Percentiles rank a stretch among this genome's conserved stretches.
phyloP scores from a whole-genome alignment of 2,888 invertebrate genomes.

The Philereme vetulata region DNA sequence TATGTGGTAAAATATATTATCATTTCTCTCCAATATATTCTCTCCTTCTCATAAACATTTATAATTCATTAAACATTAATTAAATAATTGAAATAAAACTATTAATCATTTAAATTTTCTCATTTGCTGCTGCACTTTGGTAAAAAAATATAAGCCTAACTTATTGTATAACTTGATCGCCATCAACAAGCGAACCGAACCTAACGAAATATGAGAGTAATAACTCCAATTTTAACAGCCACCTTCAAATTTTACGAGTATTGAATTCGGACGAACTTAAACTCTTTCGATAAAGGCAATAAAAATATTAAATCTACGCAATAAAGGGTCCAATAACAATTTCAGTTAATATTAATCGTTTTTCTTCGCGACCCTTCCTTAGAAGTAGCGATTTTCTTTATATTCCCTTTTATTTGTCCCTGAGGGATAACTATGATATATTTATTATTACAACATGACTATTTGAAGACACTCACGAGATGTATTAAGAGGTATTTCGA shows the following conservation, averaged over 20 bases:
- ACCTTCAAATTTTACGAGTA: conserved; percentile 55
- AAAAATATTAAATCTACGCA: conserved; percentile 77
- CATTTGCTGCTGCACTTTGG: too few relatives aligned
- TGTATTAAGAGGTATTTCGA: conserved; percentile 65
- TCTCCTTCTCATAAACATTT: too few relatives aligned
- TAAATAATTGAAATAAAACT: too few relatives aligned
- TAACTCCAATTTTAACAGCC: conserved; percentile 40
- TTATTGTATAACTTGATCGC: conserved; percentile 9
- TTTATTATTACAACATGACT: conserved; percentile 77
- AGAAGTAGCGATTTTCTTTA: conserved; percentile 74
- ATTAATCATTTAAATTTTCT: too few relatives aligned
- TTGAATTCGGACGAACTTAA: conserved; percentile 59
- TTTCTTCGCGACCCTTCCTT: conserved; percentile 80
- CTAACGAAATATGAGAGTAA: conserved; percentile 41
- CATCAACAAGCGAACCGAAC: conserved; percentile 11
- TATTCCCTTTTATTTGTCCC: conserved; percentile 80
- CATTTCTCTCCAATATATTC: too few relatives aligned
- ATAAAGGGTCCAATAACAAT: conserved; percentile 76
- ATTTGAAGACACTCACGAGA: conserved; percentile 76
- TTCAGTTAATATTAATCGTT: conserved; percentile 84
- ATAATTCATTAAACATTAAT: too few relatives aligned
- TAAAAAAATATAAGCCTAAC: neutral
- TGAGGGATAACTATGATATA: conserved; percentile 78
- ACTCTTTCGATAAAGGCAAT: conserved; percentile 73
- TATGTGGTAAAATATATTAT: too few relatives aligned